Base-by-base conservation (phyloP, 2,888 invertebrate genomes). In the Agrochola litura region DNA sequence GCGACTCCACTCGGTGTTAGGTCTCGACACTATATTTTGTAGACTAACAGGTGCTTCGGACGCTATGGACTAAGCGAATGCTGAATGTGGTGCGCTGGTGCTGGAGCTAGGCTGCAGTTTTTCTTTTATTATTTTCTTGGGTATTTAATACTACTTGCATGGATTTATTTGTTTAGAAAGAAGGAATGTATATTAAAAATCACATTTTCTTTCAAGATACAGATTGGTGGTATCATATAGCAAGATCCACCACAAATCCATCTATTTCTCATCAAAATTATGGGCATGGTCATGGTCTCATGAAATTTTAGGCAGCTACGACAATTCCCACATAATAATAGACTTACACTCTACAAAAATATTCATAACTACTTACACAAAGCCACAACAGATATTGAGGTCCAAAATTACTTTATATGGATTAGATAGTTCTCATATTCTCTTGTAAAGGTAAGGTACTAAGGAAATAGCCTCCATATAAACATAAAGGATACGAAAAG, bases 1-100 rank as follows among this genome's bases (percentile, higher is more conserved):
- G 95, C 95, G 96, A 95, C 94, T 95, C 92, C 90, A 90, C 92
- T 94, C 90, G 90, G 89, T 79, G 76, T 86, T 87, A 89, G 86
- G 89, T 87, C 89, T 88, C 91, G 92, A 76, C 87, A 86, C 86
- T 93, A 94, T 92, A 93, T 94, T 93, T 93, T 91, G 91, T 90
- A 89, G 91, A 92, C 92, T 92, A 37, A 91, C 92, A 91, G 91
- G 92, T 92, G 92, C 91, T 92, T 91, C 70, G 86, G 88, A 87
- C 80, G 82, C 87, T 64, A 68, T 60, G 83, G 76, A 73, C 88
- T 83, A 85, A 82, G 74, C 73, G 79, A 76, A 78, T 83, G 85
- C 77, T 74, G 69, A 73, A 86, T 77, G 83, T 72, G 73, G 65
- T 65, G 70, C 43, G 25, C 22, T 77, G 69, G 49, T 61, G 72